Conservation (phyloP, 1,140 invertebrate genomes). For the Platyura marginata region DNA sequence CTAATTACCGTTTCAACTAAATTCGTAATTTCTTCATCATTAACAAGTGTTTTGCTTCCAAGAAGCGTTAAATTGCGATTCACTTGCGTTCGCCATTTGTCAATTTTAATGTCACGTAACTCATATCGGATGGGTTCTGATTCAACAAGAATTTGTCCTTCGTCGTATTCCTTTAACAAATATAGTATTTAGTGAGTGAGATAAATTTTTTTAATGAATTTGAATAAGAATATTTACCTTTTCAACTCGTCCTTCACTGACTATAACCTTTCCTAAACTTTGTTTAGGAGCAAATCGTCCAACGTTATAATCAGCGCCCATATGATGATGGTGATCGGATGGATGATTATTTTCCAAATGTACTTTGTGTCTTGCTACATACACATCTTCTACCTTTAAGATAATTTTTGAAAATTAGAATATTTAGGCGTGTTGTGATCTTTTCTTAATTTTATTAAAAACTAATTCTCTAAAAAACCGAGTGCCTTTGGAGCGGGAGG, state of each 20-base stretch:
- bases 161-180: conserved; percentile 24
- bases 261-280: conserved; percentile 41
- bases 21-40: conserved; percentile 29
- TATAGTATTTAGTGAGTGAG: not conserved
- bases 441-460: no score
- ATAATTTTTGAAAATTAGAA: not conserved
- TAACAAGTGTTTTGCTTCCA: conserved; percentile 39
- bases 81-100: conserved; percentile 31
- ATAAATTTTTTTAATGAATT: not conserved
- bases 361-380: conserved; percentile 28
- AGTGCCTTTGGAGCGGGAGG: no score
- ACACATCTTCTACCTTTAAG: conserved; percentile 9
- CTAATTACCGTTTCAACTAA: conserved; percentile 45
- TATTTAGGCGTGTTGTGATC: no score
- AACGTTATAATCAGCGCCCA: conserved; percentile 27
- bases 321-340: conserved; percentile 15
- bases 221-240: conserved; percentile 17
- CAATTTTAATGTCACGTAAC: conserved; percentile 41
- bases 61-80: conserved; percentile 32
- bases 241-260: conserved; percentile 40
- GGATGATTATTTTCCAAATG: conserved; percentile 14
- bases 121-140: conserved; percentile 58
- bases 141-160: conserved; percentile 58
- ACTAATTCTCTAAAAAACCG: no score
- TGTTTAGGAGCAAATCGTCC: conserved; percentile 43